Conservation (phyloP, 2,797 vertebrate species). For the Helostoma temminkii region DNA sequence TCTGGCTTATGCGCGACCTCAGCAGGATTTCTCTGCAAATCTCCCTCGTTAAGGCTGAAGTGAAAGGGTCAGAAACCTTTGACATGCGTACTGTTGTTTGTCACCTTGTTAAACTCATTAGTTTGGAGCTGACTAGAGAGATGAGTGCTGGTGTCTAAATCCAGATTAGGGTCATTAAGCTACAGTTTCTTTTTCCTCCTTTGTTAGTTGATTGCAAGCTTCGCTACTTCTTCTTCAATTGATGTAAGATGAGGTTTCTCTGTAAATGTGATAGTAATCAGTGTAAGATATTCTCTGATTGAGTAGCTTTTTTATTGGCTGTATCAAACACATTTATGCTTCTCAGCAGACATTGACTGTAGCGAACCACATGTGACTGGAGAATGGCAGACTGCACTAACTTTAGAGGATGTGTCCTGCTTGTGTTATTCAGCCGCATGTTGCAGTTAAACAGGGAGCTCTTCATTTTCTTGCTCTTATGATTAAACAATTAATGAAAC, state of each 20-base stretch:
- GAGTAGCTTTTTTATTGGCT: too few relatives aligned
- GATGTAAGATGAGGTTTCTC: neutral
- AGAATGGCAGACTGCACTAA: neutral
- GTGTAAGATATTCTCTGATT: too few relatives aligned
- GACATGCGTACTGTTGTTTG: slow-evolving; percentile 36
- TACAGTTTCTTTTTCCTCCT: neutral
- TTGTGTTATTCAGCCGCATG: neutral
- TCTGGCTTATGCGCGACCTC: slow-evolving; percentile 1
- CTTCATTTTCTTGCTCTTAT: too few relatives aligned
- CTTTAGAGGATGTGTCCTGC: neutral
- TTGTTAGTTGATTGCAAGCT: neutral
- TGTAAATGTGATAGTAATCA: too few relatives aligned
- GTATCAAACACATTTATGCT: too few relatives aligned
- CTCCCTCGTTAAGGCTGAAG: slow-evolving; percentile 12
- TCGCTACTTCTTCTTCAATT: neutral
- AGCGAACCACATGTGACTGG: neutral
- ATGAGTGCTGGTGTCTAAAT: slow-evolving; percentile 18
- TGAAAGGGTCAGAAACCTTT: slow-evolving; percentile 33
- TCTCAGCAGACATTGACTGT: neutral
- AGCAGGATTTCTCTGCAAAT: slow-evolving; percentile 20
- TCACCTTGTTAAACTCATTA: slow-evolving; percentile 44
- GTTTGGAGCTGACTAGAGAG: slow-evolving; percentile 13
- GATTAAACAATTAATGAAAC: too few relatives aligned
- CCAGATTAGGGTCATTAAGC: slow-evolving; percentile 29
- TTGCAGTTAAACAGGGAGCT: too few relatives aligned